Evolutionary conservation across 2,797 vertebrate species (phyloP), one percentile per base, ranked within the genome.

Genomic region (Sebastes cheni): DNA sequence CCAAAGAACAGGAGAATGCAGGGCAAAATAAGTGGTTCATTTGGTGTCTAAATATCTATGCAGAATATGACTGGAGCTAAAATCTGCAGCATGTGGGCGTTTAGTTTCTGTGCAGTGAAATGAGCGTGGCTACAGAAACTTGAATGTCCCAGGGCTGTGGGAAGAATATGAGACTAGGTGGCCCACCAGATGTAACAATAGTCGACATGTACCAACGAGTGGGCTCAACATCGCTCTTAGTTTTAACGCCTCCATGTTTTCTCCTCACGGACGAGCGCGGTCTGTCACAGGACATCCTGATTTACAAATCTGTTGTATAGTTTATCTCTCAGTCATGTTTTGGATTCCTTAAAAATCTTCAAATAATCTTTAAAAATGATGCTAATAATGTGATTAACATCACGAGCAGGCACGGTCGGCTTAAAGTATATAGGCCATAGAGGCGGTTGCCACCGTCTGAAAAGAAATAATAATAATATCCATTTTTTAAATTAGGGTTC

Each of bases 1-100:
- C 18, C 39, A 34, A 52, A 60, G 4, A 58, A n/a, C 10, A 39
- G 54, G 10, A 14, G 34, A 39, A 14, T 8, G 14, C 39, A 29
- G 22, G 16, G 16, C 29, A 12, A 3, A 5, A 18, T 4, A 10
- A 25, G 27, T 2, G 25, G 14, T 18, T 70, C n/a, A 29, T 23
- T 34, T 30, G 36, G 62, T 55, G 64, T 70, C n/a, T 42, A 5
- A 50, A 46, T 9, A 52, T 36, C 55, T 67, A 12, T 14, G 58
- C 39, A 29, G 69, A 77, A 23, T 30, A 10, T 66, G 3, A 20
- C 29, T 42, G 54, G 7, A 65, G 55, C 22, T 76, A 20, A 78
- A 77, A 80, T 25, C 54, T 79, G 60, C 52, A 1, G 71, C 20
- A 23, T 3, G 81, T 75, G 67, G 80, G 72, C 30, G 66, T 74